These are phyloP conservation scores for Phaetusa simplex DNA, from an alignment of 2,113 vertebrate genomes.

Conservation along the genomic window DNA sequence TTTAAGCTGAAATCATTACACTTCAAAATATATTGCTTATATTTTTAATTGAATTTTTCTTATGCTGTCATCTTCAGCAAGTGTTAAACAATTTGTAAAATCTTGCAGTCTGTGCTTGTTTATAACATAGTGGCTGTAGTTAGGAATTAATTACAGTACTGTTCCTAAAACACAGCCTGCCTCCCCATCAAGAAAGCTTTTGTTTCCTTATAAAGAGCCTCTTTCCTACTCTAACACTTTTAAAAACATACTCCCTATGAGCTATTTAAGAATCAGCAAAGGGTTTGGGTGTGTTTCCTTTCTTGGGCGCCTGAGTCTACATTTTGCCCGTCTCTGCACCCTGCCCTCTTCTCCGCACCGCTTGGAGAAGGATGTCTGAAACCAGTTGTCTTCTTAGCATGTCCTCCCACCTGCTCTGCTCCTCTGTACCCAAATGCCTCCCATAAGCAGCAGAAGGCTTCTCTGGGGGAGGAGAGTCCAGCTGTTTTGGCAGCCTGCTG, in stretches of 20 bases:
- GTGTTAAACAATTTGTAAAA: not conserved
- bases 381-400: not conserved
- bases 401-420: not conserved
- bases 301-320: not conserved
- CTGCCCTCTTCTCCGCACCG: not conserved
- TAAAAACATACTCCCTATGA: not conserved
- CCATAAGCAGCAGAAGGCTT: not conserved
- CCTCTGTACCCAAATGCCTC: not conserved
- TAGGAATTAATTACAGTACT: not conserved
- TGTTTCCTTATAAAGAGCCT: not conserved
- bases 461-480: not conserved
- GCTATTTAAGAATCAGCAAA: not conserved
- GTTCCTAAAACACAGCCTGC: not conserved
- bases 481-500: not conserved
- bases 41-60: not conserved
- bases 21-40: not conserved
- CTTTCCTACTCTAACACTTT: not conserved
- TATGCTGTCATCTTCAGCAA: not conserved
- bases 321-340: not conserved
- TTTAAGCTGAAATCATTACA: not conserved
- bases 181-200: not conserved
- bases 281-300: not conserved
- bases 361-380: not conserved
- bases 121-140: not conserved
- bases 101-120: not conserved